Base-by-base conservation (phyloP, 64 coral and sea anemone genomes). In the Pocillopora damicornis region DNA sequence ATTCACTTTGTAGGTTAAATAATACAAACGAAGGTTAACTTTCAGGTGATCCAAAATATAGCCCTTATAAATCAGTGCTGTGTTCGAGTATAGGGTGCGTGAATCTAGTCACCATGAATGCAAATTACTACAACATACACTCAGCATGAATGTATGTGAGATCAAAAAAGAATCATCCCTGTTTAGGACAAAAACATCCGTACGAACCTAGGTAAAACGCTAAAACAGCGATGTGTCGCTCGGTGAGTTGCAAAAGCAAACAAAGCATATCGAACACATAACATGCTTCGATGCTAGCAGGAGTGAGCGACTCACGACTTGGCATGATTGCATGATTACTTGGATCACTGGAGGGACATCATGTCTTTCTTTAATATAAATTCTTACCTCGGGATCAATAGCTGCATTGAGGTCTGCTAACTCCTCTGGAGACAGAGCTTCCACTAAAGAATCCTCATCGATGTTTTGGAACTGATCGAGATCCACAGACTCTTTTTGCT, bases 301-400 rank as follows among this genome's bases (percentile, higher is more conserved):
- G 64, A 16, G 20, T 1, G 25, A 22, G 67, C 20, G 20, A 71
- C 6, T 25, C 1, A 71, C 18, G 9, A n/a, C 67, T 23, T 71
- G 20, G 67, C 67, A 23, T 71, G 67, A 23, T 23, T 75, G 59
- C 75, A 71, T 91, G 42, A 13, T 15, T 74, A 18, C 45, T 86
- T 75, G 35, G 61, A 88, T 79, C 66, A 16, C 73, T 22, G 38
- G 15, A 18, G 37, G 23, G 77, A 86, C 75, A 77, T 11, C 37
- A 85, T 42, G 68, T 22, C 80, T 35, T 51, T n/a, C 9, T 0
- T 67, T 72, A n/a, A 30, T 38, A 51, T 51, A 51, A 13, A 72
- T 15, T n/a, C 65, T 56, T 81, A 96, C 94, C 91, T 96, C 94
- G 0, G 94, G 94, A 68, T 96, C 94, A 75, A 96, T 96, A 8